These are phyloP conservation scores for Drosophila paranaensis DNA, from an alignment of 2,888 invertebrate species.

Conservation along the genomic window DNA sequence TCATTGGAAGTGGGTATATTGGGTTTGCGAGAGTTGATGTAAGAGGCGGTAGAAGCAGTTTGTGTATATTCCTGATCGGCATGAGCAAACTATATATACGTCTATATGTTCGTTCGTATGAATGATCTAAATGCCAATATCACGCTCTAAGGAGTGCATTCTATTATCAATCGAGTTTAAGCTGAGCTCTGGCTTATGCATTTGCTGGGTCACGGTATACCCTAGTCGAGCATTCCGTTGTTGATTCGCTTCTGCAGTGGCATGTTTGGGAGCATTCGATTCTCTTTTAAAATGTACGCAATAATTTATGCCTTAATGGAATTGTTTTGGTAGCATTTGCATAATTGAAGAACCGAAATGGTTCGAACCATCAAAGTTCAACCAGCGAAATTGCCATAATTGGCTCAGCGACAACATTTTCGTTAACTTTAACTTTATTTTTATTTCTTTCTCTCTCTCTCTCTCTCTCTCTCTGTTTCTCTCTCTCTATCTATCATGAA, in stretches of 20 bases:
- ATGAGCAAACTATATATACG: no score
- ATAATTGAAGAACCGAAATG: conserved; percentile 57
- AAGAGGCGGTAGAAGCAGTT: no score
- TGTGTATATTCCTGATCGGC: no score
- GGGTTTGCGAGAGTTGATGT: neutral
- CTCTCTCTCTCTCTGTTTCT: neutral
- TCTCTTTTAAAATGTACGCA: conserved; percentile 20
- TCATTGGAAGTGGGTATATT: neutral
- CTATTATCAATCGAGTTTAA: no score
- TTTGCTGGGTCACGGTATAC: neutral
- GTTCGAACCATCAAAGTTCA: conserved; percentile 32
- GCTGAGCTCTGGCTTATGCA: no score
- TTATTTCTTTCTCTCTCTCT: conserved; percentile 1
- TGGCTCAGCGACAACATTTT: conserved; percentile 18
- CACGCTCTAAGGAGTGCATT: no score
- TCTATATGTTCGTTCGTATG: no score
- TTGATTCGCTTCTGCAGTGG: neutral
- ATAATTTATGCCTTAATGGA: conserved; percentile 44
- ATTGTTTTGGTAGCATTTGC: conserved; percentile 51
- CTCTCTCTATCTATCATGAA: neutral
- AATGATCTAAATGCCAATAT: no score
- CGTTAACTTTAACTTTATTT: conserved; percentile 3
- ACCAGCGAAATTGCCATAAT: conserved; percentile 37
- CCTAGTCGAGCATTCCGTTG: neutral
- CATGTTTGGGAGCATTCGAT: conserved; percentile 2